Evolutionary conservation across 1,140 invertebrate species (phyloP).

Genomic region (Halesus radiatus): DNA sequence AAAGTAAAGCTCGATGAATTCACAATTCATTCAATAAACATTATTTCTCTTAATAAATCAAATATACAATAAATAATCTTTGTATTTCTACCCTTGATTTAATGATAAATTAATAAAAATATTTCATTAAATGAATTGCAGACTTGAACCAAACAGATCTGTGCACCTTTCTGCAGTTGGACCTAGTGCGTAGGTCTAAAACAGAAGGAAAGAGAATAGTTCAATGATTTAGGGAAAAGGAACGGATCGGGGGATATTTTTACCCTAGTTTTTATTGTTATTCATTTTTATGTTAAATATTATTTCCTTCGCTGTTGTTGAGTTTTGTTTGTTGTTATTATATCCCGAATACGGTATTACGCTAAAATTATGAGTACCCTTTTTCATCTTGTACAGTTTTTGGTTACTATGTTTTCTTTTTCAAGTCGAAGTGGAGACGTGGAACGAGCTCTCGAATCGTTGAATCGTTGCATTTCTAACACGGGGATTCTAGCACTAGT

Average conservation of each 20-base stretch:
- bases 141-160: too few species aligned
- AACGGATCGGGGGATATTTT: neutral
- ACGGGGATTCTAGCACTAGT: neutral
- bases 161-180: too few species aligned
- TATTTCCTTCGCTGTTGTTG: slow-evolving; percentile 42
- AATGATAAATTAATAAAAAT: too few species aligned
- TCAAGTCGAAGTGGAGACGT: neutral
- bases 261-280: slow-evolving; percentile 36
- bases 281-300: slow-evolving; percentile 43
- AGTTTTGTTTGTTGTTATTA: slow-evolving; percentile 51
- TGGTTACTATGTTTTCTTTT: neutral
- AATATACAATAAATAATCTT: too few species aligned
- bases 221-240: neutral
- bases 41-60: too few species aligned
- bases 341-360: slow-evolving; percentile 35
- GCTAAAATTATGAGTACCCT: neutral
- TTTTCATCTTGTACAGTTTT: slow-evolving; percentile 23
- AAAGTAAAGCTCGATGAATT: too few species aligned
- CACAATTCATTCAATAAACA: too few species aligned
- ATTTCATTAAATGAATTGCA: too few species aligned
- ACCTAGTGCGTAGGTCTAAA: too few species aligned
- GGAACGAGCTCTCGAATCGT: neutral
- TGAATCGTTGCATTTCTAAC: neutral
- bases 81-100: too few species aligned
- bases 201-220: too few species aligned